A percentile compares a stretch with the other conserved stretches of the same genome.
These are phyloP conservation scores for Calliphora vicina DNA, from an alignment of 1,140 invertebrate species.

Conservation along the genomic window DNA sequence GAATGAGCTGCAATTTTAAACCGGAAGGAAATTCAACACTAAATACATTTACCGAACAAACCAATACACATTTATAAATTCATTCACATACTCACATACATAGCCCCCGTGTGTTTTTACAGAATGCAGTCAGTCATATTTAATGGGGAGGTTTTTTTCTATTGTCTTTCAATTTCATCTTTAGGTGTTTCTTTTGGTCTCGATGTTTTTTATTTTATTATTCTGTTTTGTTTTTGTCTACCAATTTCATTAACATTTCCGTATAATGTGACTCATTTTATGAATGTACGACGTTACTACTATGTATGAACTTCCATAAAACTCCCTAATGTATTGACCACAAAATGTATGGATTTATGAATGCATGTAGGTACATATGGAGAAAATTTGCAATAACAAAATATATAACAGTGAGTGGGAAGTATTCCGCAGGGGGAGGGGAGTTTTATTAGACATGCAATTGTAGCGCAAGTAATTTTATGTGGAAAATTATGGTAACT, in stretches of 20 bases:
- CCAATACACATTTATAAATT: no score
- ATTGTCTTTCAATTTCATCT: not conserved
- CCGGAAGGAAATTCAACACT: not conserved
- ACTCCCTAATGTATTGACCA: not conserved
- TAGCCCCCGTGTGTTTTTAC: no score
- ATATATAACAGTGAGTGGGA: no score
- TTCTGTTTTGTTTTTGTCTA: conserved; percentile 5
- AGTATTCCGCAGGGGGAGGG: no score
- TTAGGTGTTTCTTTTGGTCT: not conserved
- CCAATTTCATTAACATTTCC: conserved; percentile 16
- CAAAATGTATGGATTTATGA: not conserved
- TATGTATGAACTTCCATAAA: not conserved
- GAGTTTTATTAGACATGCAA: no score
- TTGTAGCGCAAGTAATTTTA: no score
- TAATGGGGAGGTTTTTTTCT: not conserved
- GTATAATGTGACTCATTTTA: not conserved
- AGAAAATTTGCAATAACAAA: not conserved
- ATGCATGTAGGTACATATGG: not conserved
- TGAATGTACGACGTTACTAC: not conserved
- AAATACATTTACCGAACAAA: not conserved
- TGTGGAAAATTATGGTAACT: no score
- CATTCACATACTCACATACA: no score
- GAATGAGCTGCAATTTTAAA: not conserved
- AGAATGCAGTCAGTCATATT: not conserved
- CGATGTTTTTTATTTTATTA: not conserved